Conservation (phyloP, 2,797 vertebrate species). For the Gallirallus australis region DNA sequence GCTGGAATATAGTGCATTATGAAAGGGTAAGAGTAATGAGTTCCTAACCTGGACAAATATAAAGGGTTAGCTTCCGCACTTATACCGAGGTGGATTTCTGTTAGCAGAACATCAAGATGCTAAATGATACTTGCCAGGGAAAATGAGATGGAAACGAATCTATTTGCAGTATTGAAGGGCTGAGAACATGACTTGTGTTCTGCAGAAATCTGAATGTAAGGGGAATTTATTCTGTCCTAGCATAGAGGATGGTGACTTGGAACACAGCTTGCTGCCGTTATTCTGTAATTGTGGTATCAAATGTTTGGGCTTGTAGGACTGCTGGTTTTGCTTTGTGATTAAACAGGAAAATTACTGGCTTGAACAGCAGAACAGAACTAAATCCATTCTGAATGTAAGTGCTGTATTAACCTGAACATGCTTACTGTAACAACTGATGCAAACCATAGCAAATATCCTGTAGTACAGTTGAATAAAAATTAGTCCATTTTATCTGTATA, state of each 20-base stretch:
- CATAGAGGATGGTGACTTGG: not conserved
- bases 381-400: not conserved
- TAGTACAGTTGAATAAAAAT: not conserved
- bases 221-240: not conserved
- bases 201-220: not conserved
- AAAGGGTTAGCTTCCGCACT: not conserved
- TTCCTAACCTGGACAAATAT: not conserved
- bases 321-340: not conserved
- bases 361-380: not conserved
- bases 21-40: not conserved
- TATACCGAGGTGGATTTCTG: not conserved
- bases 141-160: not conserved
- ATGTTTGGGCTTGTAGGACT: not conserved
- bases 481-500: not conserved
- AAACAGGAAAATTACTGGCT: not conserved
- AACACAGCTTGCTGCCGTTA: not conserved
- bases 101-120: not conserved
- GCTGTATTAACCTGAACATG: not conserved
- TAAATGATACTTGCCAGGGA: not conserved
- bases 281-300: not conserved
- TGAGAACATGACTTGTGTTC: not conserved
- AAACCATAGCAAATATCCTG: not conserved
- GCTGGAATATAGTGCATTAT: not conserved
- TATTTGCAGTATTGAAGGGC: not conserved
- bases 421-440: not conserved